Evolutionary conservation across 1,140 invertebrate genomes (phyloP).

Genomic region (Sesamia nonagrioides): DNA sequence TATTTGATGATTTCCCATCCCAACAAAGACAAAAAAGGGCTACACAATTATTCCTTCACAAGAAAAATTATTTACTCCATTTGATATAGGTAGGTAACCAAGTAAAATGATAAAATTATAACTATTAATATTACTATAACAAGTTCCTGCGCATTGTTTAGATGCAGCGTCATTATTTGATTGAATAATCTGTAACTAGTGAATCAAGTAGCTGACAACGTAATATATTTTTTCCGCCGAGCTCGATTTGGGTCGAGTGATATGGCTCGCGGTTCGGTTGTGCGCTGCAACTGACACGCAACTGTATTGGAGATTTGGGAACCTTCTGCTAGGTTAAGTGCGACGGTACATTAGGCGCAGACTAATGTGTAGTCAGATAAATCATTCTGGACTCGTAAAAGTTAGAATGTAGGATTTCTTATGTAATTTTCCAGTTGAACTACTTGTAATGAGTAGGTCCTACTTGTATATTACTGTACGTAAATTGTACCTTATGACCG

Average conservation of each 20-base stretch:
- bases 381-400: constrained; percentile 3
- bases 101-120: too few species aligned
- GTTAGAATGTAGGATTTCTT: background rate
- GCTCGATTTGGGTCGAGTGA: constrained; percentile 49
- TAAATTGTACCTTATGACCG: too few species aligned
- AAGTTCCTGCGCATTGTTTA: background rate
- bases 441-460: too few species aligned
- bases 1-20: too few species aligned
- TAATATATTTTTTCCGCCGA: constrained; percentile 52
- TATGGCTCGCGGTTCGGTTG: constrained; percentile 48
- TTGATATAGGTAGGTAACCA: too few species aligned
- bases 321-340: constrained; percentile 35
- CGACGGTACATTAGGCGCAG: constrained; percentile 16
- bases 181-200: background rate
- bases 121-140: background rate
- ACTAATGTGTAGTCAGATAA: constrained; percentile 18
- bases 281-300: constrained; percentile 53
- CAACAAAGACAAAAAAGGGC: too few species aligned
- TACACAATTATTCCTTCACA: too few species aligned
- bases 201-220: constrained; percentile 5
- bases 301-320: constrained; percentile 38
- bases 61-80: too few species aligned
- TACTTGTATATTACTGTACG: background rate
- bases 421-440: background rate
- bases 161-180: background rate